Evolutionary conservation across 2,888 invertebrate genomes (phyloP).

Genomic region (Mantis religiosa): DNA sequence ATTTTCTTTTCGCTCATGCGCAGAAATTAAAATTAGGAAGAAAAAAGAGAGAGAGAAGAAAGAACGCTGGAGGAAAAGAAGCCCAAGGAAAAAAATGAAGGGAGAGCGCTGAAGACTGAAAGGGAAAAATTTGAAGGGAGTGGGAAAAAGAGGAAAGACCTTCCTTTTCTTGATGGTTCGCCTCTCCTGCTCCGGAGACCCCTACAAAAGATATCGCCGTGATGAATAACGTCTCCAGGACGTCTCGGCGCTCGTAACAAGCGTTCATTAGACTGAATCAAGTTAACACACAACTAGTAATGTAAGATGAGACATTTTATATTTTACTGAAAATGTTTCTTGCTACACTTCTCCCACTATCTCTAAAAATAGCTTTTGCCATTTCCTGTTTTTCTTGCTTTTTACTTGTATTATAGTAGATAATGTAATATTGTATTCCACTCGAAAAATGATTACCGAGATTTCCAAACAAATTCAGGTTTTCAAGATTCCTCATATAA

Average conservation of each 20-base stretch:
- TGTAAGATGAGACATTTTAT: background rate
- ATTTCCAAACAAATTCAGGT: too few species aligned
- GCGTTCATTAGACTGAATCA: background rate
- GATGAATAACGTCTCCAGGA: background rate
- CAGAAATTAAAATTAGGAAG: slow-evolving; percentile 15
- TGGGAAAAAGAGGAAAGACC: slow-evolving; percentile 10
- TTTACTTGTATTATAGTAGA: too few species aligned
- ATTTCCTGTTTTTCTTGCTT: too few species aligned
- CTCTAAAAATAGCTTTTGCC: too few species aligned
- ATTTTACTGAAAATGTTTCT: too few species aligned
- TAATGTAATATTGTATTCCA: too few species aligned
- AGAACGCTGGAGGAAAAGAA: background rate
- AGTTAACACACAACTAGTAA: background rate
- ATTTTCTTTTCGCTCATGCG: slow-evolving; percentile 24
- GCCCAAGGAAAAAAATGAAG: background rate
- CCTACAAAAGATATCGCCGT: background rate
- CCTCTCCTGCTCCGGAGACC: background rate
- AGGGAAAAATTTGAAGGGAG: background rate
- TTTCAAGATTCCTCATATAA: too few species aligned
- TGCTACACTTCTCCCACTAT: too few species aligned
- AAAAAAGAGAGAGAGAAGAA: background rate
- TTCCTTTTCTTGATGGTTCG: slow-evolving; percentile 16
- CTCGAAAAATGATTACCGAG: too few species aligned
- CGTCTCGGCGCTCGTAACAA: background rate
- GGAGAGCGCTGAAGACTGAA: background rate